These are phyloP conservation scores for Ectemnius lituratus DNA, from an alignment of 2,888 invertebrate genomes.

Conservation along the genomic window DNA sequence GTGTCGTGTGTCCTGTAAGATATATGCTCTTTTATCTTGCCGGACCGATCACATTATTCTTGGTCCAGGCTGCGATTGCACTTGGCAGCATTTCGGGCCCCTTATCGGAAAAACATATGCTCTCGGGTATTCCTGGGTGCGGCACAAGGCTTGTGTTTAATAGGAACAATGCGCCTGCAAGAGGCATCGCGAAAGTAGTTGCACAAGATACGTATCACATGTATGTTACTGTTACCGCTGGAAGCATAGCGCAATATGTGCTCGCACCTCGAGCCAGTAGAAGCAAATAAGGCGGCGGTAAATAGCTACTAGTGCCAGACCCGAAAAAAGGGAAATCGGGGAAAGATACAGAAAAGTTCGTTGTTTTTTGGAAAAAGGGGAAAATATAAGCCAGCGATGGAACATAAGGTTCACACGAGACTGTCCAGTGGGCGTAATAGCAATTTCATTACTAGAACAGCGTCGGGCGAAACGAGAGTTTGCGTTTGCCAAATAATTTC, in stretches of 20 bases:
- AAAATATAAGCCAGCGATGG: no score
- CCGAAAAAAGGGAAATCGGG: no score
- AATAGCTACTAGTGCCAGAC: no score
- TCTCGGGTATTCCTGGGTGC: background rate
- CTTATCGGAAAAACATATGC: slow-evolving; percentile 10
- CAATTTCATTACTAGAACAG: background rate
- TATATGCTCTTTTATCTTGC: background rate
- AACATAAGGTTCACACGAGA: no score
- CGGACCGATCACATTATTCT: background rate
- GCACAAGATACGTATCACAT: no score
- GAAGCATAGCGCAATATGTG: no score
- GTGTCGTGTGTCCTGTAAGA: no score
- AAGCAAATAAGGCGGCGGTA: no score
- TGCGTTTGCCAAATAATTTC: slow-evolving; percentile 27
- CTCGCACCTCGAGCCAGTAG: no score
- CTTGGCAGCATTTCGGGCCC: slow-evolving; percentile 5
- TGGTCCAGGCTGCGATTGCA: background rate
- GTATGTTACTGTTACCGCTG: no score
- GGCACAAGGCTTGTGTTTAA: background rate
- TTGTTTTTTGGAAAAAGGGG: no score
- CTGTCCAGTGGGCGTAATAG: background rate
- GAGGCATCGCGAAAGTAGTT: background rate
- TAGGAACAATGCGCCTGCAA: background rate
- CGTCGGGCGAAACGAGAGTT: slow-evolving; percentile 16
- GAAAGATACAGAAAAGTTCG: no score